Conservation (phyloP, 2,888 invertebrate genomes). For the Polyommatus iphigenia region DNA sequence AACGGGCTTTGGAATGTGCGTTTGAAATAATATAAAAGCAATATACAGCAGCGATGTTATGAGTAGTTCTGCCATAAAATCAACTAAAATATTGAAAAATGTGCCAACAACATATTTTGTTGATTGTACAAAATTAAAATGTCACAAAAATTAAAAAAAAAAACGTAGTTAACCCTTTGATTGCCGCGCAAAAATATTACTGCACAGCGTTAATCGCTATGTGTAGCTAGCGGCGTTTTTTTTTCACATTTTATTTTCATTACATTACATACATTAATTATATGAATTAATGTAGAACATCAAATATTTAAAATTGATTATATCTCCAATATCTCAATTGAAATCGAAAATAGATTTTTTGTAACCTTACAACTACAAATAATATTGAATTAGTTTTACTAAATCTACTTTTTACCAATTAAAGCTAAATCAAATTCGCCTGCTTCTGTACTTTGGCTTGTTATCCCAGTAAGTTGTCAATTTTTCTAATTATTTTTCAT, state of each 20-base stretch:
- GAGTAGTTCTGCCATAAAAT: not conserved
- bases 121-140: not conserved
- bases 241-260: not conserved
- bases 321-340: not conserved
- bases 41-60: constrained; percentile 3
- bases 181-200: not conserved
- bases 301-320: not conserved
- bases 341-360: constrained; percentile 22
- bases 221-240: not conserved
- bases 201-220: not conserved
- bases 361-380: constrained; percentile 12
- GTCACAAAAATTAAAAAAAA: not conserved
- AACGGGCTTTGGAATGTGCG: constrained; percentile 38
- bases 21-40: constrained; percentile 32
- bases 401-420: constrained; percentile 44
- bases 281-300: not conserved
- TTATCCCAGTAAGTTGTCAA: not conserved
- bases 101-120: not conserved
- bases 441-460: constrained; percentile 55
- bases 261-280: not conserved
- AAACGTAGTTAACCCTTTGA: not conserved
- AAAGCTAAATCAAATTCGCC: constrained; percentile 54
- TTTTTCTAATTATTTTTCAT: not conserved
- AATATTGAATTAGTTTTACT: not conserved
- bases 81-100: not conserved